Evolutionary conservation across 2,113 vertebrate genomes (phyloP).

Genomic region (Jaculus jaculus): DNA sequence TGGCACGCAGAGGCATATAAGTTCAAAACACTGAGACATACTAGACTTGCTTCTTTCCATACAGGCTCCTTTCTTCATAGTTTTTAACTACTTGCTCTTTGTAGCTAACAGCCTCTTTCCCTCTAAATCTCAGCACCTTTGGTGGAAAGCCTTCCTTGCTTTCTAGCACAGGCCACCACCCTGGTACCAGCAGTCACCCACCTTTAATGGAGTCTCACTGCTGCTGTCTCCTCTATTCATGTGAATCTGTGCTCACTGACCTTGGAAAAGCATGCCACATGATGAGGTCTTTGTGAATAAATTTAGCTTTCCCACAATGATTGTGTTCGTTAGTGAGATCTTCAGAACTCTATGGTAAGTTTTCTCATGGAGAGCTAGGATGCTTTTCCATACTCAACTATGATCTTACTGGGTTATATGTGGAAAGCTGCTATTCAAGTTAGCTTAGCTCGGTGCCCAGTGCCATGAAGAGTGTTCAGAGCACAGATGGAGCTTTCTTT

Average conservation of each 20-base stretch:
- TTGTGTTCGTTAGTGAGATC: constrained; percentile 93
- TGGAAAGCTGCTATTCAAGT: constrained; percentile 90
- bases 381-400: constrained; percentile 89
- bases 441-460: constrained; percentile 87
- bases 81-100: not conserved
- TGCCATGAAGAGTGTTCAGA: constrained; percentile 91
- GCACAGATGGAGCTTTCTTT: constrained; percentile 77
- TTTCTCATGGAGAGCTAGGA: constrained; percentile 90
- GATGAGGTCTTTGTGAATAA: constrained; percentile 89
- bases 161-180: not conserved
- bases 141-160: not conserved
- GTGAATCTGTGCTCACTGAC: constrained; percentile 77
- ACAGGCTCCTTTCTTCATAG: not conserved
- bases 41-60: no score
- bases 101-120: not conserved
- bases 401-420: constrained; percentile 93
- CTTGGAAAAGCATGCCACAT: constrained; percentile 89
- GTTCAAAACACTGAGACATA: accelerated
- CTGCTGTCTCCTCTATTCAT: constrained; percentile 62
- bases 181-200: not conserved
- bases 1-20: not conserved
- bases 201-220: accelerated
- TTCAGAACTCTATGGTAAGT: constrained; percentile 90
- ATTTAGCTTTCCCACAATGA: constrained; percentile 92
- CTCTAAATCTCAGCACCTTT: not conserved